Conservation (phyloP, 2,888 invertebrate species). For the Timandra comae region DNA sequence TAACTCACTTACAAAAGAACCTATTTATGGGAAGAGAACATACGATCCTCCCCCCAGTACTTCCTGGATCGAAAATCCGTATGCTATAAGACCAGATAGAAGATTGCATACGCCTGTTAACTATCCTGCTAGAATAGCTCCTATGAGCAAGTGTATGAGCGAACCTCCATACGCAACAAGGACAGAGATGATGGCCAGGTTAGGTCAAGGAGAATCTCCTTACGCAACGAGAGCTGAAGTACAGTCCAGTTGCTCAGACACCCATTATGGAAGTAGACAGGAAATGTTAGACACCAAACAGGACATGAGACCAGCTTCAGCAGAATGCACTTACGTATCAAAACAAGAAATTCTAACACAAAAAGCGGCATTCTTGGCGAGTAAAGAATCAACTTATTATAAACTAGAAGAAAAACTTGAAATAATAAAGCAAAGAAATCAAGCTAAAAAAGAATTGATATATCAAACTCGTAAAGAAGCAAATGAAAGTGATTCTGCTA, state of each 20-base stretch:
- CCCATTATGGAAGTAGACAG: conserved; percentile 43
- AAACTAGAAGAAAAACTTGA: conserved; percentile 68
- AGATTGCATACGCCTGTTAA: conserved; percentile 59
- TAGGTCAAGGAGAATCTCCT: conserved; percentile 57
- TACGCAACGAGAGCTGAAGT: conserved; percentile 58
- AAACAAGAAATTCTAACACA: conserved; percentile 71
- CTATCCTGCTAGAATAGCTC: conserved; percentile 55
- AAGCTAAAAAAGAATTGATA: conserved; percentile 72
- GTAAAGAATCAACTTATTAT: conserved; percentile 56
- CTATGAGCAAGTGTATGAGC: conserved; percentile 68
- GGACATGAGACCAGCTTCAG: conserved; percentile 58
- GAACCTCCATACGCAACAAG: conserved; percentile 66
- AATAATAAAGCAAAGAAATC: conserved; percentile 72
- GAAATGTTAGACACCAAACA: conserved; percentile 48
- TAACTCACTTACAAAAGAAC: conserved; percentile 45
- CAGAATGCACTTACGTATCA: conserved; percentile 70
- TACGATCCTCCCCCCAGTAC: conserved; percentile 65
- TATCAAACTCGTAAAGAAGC: conserved; percentile 71
- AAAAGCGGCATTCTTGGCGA: conserved; percentile 68
- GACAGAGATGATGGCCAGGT: conserved; percentile 63
- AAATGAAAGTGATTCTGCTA: conserved; percentile 61
- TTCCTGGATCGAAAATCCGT: conserved; percentile 61
- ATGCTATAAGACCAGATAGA: conserved; percentile 60
- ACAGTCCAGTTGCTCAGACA: conserved; percentile 66
- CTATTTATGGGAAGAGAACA: conserved; percentile 60